Conservation (phyloP, 2,888 invertebrate species). For the Ormyrus labotus region DNA sequence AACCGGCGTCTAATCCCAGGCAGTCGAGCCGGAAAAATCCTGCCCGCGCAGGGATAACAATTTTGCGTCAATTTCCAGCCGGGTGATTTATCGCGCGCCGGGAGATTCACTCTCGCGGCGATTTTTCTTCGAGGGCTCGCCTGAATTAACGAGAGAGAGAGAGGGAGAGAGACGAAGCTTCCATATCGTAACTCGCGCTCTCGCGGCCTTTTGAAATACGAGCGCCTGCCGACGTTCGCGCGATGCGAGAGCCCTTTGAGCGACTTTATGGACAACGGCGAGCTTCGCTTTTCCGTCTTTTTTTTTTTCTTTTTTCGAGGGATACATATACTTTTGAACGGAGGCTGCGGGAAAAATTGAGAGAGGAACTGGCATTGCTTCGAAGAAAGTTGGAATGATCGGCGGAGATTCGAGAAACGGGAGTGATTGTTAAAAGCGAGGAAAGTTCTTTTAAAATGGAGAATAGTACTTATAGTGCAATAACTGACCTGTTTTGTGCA, state of each 20-base stretch:
- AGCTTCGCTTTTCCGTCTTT: not conserved
- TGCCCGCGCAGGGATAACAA: slow-evolving; percentile 35
- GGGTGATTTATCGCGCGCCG: slow-evolving; percentile 46
- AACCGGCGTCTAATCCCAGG: not conserved
- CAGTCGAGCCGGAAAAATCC: not conserved
- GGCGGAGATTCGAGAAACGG: not conserved
- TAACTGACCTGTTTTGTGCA: too few relatives aligned
- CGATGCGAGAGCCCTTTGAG: slow-evolving; percentile 7
- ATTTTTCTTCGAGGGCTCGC: slow-evolving; percentile 27
- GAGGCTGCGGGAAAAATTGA: not conserved
- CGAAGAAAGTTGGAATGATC: too few relatives aligned
- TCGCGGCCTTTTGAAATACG: slow-evolving; percentile 35
- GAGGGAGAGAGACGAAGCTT: too few relatives aligned
- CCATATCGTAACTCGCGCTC: too few relatives aligned
- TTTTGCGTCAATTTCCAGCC: slow-evolving; percentile 51
- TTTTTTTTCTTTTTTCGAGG: not conserved
- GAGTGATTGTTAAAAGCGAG: not conserved
- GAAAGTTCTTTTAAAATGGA: too few relatives aligned
- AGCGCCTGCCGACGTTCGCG: slow-evolving; percentile 32
- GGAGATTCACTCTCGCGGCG: slow-evolving; percentile 42
- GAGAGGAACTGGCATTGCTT: not conserved
- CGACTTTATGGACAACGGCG: slow-evolving; percentile 35
- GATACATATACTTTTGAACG: not conserved
- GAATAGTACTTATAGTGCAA: too few relatives aligned
- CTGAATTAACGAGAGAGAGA: slow-evolving; percentile 47